Evolutionary conservation across 1,140 invertebrate genomes (phyloP).

Genomic region (Megathymus violae): DNA sequence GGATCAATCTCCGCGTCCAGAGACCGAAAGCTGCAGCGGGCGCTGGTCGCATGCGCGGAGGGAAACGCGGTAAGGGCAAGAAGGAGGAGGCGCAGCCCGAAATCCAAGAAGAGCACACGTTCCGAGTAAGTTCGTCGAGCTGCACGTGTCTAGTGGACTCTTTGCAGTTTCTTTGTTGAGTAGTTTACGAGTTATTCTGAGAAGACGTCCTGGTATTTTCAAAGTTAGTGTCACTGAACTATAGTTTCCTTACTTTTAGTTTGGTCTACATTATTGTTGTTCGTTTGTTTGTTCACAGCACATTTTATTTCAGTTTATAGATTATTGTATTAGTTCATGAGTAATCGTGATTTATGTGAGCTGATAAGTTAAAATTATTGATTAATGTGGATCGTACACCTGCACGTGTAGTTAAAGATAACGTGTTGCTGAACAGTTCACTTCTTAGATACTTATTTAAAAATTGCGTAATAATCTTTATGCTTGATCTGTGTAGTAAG

Average conservation of each 20-base stretch:
- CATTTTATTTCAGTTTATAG: neutral
- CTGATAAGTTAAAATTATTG: constrained; percentile 10
- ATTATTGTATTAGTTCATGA: no score
- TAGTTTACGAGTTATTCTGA: neutral
- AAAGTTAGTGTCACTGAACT: no score
- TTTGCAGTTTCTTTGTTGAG: constrained; percentile 30
- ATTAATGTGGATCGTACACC: constrained; percentile 35
- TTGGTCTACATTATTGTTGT: no score
- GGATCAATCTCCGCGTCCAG: constrained; percentile 71
- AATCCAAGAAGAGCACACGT: constrained; percentile 55
- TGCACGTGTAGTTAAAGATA: constrained; percentile 38
- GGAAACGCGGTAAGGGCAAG: constrained; percentile 61
- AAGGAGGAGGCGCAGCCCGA: constrained; percentile 44
- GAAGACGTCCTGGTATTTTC: no score
- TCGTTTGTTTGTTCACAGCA: no score
- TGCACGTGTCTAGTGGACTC: constrained; percentile 36
- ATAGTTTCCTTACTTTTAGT: no score
- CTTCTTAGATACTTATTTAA: neutral
- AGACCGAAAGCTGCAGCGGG: constrained; percentile 59
- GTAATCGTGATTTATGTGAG: neutral
- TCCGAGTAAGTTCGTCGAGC: constrained; percentile 60
- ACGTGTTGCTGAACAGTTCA: constrained; percentile 22
- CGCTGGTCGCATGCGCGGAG: constrained; percentile 62
- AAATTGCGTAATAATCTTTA: neutral
- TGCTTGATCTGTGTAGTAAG: no score